phyloP scores from a whole-genome alignment of 2,113 vertebrate species.

The Chionis minor region DNA sequence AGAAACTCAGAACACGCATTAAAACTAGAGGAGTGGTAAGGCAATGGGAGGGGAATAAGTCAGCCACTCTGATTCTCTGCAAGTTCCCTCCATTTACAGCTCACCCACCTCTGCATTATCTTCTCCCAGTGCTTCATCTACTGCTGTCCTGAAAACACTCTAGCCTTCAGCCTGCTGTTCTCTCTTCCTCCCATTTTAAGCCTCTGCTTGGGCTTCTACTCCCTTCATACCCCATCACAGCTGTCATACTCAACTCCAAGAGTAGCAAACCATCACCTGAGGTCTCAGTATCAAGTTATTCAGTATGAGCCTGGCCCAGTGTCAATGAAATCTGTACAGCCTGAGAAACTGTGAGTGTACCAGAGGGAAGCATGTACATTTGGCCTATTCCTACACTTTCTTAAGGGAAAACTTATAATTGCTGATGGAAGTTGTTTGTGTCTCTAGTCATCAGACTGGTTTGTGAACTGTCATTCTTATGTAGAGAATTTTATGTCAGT shows the following conservation, averaged over 20 bases:
- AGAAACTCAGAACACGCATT: neutral
- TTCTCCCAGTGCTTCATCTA: neutral
- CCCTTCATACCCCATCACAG: neutral
- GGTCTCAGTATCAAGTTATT: neutral
- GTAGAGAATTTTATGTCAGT: neutral
- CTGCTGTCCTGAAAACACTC: neutral
- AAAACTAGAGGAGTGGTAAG: neutral
- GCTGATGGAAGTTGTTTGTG: neutral
- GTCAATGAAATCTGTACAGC: neutral
- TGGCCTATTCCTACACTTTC: neutral
- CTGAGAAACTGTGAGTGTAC: neutral
- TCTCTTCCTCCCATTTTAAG: neutral
- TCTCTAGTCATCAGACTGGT: neutral
- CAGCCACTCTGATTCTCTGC: neutral
- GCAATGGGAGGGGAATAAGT: neutral
- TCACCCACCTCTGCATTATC: neutral
- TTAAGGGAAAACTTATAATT: neutral
- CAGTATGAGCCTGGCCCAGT: neutral
- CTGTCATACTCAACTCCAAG: neutral
- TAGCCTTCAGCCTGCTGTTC: neutral
- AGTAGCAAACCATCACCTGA: neutral
- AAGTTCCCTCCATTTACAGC: neutral
- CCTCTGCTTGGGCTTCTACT: neutral
- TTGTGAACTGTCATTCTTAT: neutral
- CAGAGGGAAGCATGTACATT: neutral